Evolutionary conservation across 2,888 invertebrate species (phyloP).

Genomic region (Athalia rosae): DNA sequence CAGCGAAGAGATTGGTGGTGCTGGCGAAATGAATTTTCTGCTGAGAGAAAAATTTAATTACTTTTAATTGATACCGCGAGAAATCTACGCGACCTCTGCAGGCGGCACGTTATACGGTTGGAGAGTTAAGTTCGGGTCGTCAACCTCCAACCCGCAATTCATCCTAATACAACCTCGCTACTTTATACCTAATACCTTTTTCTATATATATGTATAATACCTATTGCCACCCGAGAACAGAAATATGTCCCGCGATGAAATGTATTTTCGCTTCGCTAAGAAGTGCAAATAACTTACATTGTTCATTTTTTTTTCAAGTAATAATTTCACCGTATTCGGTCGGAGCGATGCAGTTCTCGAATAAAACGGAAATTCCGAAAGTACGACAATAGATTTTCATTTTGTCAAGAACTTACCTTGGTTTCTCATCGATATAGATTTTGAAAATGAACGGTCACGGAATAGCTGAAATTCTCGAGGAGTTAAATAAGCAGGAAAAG

Average conservation of each 20-base stretch:
- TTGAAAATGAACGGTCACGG: background rate
- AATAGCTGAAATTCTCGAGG: conserved; percentile 2
- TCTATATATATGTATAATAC: too few species aligned
- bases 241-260: too few species aligned
- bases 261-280: too few species aligned
- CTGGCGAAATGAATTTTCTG: conserved; percentile 51
- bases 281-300: too few species aligned
- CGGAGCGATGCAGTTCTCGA: too few species aligned
- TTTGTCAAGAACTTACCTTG: background rate
- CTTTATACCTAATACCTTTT: too few species aligned
- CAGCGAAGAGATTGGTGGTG: conserved; percentile 32
- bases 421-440: background rate
- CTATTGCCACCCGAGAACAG: too few species aligned
- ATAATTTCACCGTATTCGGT: too few species aligned
- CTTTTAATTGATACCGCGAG: conserved; percentile 50
- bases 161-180: too few species aligned
- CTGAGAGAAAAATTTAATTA: conserved; percentile 51
- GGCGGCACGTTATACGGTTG: background rate
- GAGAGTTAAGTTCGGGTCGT: background rate
- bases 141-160: too few species aligned
- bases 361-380: too few species aligned
- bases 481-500: background rate
- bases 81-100: conserved; percentile 12
- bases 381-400: background rate
- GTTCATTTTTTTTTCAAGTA: too few species aligned